Conservation (phyloP, 1,140 invertebrate species). For the Callitettix versicolor region DNA sequence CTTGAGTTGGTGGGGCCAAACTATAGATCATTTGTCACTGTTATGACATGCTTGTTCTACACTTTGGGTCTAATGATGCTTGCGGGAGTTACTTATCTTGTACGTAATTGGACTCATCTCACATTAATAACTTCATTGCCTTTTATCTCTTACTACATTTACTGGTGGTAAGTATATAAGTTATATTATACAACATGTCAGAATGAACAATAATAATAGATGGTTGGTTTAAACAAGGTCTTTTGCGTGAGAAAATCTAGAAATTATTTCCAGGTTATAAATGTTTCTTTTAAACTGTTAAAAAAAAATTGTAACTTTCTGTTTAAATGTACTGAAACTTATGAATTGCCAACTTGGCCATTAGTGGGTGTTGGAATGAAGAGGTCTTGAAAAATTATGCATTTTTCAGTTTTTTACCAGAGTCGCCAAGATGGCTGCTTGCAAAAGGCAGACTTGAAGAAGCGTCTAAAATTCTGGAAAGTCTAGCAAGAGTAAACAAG, state of each 20-base stretch:
- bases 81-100: slow-evolving; percentile 67
- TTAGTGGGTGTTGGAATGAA: too few relatives aligned
- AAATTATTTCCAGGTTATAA: too few relatives aligned
- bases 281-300: too few relatives aligned
- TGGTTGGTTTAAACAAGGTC: too few relatives aligned
- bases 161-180: slow-evolving; percentile 51
- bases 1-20: slow-evolving; percentile 80
- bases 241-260: too few relatives aligned
- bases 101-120: slow-evolving; percentile 69
- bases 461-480: slow-evolving; percentile 63
- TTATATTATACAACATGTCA: too few relatives aligned
- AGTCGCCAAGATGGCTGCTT: slow-evolving; percentile 75
- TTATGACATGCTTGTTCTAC: slow-evolving; percentile 83
- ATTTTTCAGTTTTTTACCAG: slow-evolving; percentile 59
- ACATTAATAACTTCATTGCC: slow-evolving; percentile 70
- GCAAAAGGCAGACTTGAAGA: slow-evolving; percentile 68
- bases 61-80: slow-evolving; percentile 73
- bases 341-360: too few relatives aligned
- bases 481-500: slow-evolving; percentile 62
- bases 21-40: slow-evolving; percentile 81
- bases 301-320: too few relatives aligned
- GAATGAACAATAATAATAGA: background rate
- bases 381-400: too few relatives aligned
- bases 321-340: too few relatives aligned
- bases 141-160: slow-evolving; percentile 72